These are phyloP conservation scores for Caenorhabditis sp. DNA, from an alignment of 2,888 invertebrate species.

Conservation along the genomic window DNA sequence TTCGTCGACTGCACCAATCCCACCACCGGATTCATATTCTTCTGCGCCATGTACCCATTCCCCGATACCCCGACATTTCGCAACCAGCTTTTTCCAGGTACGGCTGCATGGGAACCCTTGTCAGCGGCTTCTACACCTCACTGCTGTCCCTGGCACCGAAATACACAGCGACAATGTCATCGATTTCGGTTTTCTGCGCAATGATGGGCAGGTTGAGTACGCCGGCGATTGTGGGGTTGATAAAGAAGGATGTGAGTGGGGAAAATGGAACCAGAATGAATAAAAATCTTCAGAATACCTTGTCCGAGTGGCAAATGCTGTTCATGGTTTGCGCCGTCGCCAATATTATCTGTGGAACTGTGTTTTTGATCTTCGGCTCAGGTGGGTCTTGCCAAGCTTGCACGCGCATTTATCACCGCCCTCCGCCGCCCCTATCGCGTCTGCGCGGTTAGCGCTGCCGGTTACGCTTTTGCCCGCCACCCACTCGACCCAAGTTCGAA, in stretches of 20 bases:
- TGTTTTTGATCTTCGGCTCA: slow-evolving; percentile 70
- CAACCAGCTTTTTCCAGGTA: slow-evolving; percentile 65
- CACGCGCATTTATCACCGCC: no score
- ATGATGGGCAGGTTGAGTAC: slow-evolving; percentile 69
- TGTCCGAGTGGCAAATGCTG: slow-evolving; percentile 65
- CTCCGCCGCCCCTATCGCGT: no score
- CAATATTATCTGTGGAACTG: slow-evolving; percentile 62
- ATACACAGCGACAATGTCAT: slow-evolving; percentile 75
- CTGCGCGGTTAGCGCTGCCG: no score
- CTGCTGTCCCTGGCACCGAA: slow-evolving; percentile 74
- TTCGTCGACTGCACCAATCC: slow-evolving; percentile 75
- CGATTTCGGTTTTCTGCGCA: slow-evolving; percentile 73
- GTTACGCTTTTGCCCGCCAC: no score
- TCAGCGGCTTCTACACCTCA: slow-evolving; percentile 75
- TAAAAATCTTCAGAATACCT: slow-evolving; percentile 67
- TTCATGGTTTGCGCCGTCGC: slow-evolving; percentile 60
- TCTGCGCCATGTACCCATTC: slow-evolving; percentile 67
- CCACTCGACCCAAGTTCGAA: no score
- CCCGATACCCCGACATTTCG: no score
- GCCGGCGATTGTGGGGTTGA: slow-evolving; percentile 68
- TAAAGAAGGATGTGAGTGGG: slow-evolving; percentile 61
- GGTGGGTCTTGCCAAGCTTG: slow-evolving; percentile 25
- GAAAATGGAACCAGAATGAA: no score
- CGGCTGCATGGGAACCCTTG: slow-evolving; percentile 66
- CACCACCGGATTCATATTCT: slow-evolving; percentile 67